Base-by-base conservation (phyloP, 2,888 invertebrate species). In the Archaeoteleia sp. region DNA sequence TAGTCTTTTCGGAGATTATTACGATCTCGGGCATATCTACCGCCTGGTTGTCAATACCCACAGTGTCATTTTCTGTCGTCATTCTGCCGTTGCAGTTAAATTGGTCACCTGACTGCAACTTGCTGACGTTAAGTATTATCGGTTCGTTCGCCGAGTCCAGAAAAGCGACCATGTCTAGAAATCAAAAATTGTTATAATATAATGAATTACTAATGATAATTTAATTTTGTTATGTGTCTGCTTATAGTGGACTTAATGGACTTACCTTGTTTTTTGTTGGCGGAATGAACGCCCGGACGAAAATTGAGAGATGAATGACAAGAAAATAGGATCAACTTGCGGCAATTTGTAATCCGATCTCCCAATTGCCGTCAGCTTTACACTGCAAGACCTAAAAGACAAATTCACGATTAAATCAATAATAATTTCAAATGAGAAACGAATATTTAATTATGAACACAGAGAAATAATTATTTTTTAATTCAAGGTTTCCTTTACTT, bases 321-420 rank as follows among this genome's bases (percentile, higher is more conserved):
- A 55, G 20, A 70, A 67, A 57, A 66, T 76, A 71, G 84, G 83
- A 80, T 84, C 82, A 67, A 84, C 81, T 68, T 83, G 83, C 40
- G 83, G 76, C 71, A 84, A 69, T 74, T 78, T 84, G 60, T 79
- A 80, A 65, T 83, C 83, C 67, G 81, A 78, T 72, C 77, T 78
- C 78, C 82, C 82, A 70, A 81, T 79, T 75, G 80, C 80, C 70
- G 83, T 82, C 79, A 83, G 81, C 69, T 79, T 84, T 75, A 80
- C 75, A 79, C 83, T 80, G 73, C 70, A 74, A 72, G 75, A 74
- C 72, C 77, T 80, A 62, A 34, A 61, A 62, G 42, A 5, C 1
- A 37, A 35, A 7, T n/a, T n/a, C n/a, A n/a, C n/a, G n/a, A n/a
- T n/a, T 6, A 9, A 57, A 39, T 14, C 7, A 37, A 39, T 10